These are phyloP conservation scores for Melanotaenia maccullochi DNA, from an alignment of 2,797 vertebrate species.

Conservation along the genomic window DNA sequence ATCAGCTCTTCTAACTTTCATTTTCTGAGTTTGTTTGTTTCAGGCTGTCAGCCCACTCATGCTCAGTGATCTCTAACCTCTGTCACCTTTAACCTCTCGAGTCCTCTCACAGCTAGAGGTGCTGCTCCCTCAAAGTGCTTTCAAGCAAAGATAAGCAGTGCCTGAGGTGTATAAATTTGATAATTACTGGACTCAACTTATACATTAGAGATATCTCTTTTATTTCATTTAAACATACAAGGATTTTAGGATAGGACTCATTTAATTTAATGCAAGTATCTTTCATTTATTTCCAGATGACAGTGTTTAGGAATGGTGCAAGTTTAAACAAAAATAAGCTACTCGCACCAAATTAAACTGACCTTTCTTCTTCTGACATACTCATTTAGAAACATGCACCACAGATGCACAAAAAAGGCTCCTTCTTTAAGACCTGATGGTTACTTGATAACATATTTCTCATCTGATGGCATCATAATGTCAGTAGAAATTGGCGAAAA, in stretches of 20 bases:
- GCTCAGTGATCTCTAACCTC: constrained; percentile 56
- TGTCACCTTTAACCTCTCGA: constrained; percentile 53
- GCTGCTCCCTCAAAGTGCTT: constrained; percentile 44
- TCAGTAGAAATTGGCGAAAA: neutral
- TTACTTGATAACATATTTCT: neutral
- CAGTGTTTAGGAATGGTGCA: neutral
- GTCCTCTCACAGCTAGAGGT: constrained; percentile 54
- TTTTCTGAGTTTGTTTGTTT: constrained; percentile 28
- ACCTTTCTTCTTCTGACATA: neutral
- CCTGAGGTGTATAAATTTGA: constrained; percentile 18
- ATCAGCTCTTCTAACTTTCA: constrained; percentile 4
- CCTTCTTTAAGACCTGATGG: neutral
- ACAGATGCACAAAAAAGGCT: neutral
- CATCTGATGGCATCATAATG: neutral
- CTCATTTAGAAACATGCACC: neutral
- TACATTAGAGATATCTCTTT: neutral
- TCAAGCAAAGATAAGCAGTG: constrained; percentile 30
- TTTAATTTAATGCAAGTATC: neutral
- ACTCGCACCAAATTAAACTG: neutral
- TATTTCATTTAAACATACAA: neutral
- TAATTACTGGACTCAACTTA: neutral
- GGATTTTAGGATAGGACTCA: neutral
- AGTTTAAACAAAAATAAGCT: neutral
- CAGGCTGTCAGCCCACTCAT: constrained; percentile 51
- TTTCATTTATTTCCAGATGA: neutral